Evolutionary conservation across 2,888 invertebrate genomes (phyloP).

Genomic region (Macroteleia sp.): DNA sequence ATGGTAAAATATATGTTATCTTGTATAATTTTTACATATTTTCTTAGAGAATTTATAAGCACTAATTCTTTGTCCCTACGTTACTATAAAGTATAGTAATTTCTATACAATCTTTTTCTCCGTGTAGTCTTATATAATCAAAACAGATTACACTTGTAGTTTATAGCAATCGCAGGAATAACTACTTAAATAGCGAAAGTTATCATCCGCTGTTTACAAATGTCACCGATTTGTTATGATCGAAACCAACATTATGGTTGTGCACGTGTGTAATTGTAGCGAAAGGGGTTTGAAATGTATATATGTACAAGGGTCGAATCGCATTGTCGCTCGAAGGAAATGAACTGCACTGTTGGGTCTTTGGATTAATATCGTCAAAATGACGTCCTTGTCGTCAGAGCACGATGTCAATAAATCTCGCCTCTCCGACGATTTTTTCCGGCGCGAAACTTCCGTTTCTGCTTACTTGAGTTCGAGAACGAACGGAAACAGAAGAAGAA

Average conservation of each 20-base stretch:
- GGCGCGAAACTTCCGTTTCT: no score
- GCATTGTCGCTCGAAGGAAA: slow-evolving; percentile 29
- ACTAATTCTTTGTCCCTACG: no score
- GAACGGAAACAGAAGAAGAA: no score
- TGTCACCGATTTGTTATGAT: slow-evolving; percentile 27
- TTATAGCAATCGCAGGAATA: no score
- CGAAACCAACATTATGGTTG: slow-evolving; percentile 40
- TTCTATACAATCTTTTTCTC: no score
- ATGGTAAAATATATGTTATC: no score
- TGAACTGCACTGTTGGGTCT: slow-evolving; percentile 12
- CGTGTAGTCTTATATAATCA: no score
- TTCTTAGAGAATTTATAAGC: no score
- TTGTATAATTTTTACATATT: no score
- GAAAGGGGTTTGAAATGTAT: slow-evolving; percentile 32
- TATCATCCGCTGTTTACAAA: slow-evolving; percentile 16
- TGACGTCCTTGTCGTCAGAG: slow-evolving; percentile 16
- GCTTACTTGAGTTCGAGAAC: neutral
- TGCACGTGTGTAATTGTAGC: slow-evolving; percentile 35
- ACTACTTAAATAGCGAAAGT: neutral
- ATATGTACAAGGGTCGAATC: slow-evolving; percentile 16
- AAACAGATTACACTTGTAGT: no score
- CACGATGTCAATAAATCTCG: slow-evolving; percentile 12
- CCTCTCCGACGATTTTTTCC: slow-evolving; percentile 10
- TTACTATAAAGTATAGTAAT: no score
- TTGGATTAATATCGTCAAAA: slow-evolving; percentile 34